Percentiles rank a stretch among this genome's conserved stretches.
phyloP scores from a whole-genome alignment of 2,113 vertebrate species.

The Calypte anna region DNA sequence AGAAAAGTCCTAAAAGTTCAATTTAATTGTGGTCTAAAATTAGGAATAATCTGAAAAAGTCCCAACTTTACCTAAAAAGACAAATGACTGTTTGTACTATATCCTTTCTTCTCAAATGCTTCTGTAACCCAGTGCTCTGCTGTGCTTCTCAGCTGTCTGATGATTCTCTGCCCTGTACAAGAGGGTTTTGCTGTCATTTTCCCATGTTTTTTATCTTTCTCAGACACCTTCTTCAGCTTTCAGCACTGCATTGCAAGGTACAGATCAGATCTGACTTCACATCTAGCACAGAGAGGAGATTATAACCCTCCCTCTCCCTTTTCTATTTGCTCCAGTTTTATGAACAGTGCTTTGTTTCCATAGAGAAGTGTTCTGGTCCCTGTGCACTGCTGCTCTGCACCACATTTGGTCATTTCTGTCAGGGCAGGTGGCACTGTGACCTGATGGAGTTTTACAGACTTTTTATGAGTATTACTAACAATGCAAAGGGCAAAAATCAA shows the following conservation, averaged over 20 bases:
- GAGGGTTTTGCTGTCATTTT: not conserved
- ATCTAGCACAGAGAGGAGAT: not conserved
- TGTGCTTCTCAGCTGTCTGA: not conserved
- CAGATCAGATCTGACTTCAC: not conserved
- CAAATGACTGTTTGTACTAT: accelerated
- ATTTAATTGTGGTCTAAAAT: not conserved
- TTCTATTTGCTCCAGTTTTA: not conserved
- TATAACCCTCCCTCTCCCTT: not conserved
- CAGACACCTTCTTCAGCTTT: not conserved
- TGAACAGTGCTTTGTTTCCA: not conserved
- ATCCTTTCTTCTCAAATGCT: not conserved
- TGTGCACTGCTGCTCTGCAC: not conserved
- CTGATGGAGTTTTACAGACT: not conserved
- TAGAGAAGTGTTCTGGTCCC: not conserved
- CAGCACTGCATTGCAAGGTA: not conserved
- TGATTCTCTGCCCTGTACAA: not conserved
- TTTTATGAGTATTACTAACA: not conserved
- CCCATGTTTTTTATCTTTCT: not conserved
- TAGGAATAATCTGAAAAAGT: not conserved
- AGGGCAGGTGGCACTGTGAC: not conserved
- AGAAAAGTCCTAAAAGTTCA: not conserved
- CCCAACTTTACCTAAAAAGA: not conserved
- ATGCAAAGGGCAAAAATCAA: not conserved
- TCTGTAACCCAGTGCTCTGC: not conserved
- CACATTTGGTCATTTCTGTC: not conserved